phyloP scores from a whole-genome alignment of 1,140 invertebrate genomes.

The Drosophila arawakana region DNA sequence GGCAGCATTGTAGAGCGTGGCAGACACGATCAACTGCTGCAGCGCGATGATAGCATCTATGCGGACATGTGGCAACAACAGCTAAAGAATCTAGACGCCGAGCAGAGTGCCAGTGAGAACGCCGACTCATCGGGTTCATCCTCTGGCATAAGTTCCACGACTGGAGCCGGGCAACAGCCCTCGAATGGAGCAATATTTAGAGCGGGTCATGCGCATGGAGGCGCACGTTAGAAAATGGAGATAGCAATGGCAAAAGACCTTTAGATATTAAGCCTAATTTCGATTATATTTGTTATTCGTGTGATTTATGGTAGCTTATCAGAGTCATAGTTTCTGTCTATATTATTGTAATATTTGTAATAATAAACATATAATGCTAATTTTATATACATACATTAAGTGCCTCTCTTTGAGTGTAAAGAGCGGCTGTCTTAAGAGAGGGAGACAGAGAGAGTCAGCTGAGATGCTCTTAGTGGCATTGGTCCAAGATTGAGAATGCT shows the following conservation, averaged over 20 bases:
- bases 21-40: slow-evolving; percentile 92
- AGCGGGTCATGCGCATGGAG: slow-evolving; percentile 70
- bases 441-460: not conserved
- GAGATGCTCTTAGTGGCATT: slow-evolving; percentile 38
- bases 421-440: slow-evolving; percentile 21
- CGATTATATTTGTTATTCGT: slow-evolving; percentile 58
- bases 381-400: slow-evolving; percentile 5
- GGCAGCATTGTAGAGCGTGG: slow-evolving; percentile 96
- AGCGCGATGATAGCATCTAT: slow-evolving; percentile 88
- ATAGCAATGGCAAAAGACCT: not conserved
- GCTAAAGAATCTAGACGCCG: slow-evolving; percentile 86
- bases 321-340: slow-evolving; percentile 54
- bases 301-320: slow-evolving; percentile 57
- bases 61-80: slow-evolving; percentile 96
- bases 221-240: slow-evolving; percentile 46
- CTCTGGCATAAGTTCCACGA: slow-evolving; percentile 1
- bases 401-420: not conserved
- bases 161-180: not conserved
- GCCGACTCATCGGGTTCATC: slow-evolving; percentile 14
- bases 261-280: slow-evolving; percentile 39
- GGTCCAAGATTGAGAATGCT: slow-evolving; percentile 12
- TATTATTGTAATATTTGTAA: slow-evolving; percentile 37
- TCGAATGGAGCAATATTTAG: slow-evolving; percentile 43
- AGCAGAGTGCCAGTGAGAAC: slow-evolving; percentile 47
- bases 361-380: slow-evolving; percentile 35